phyloP scores from a whole-genome alignment of 30 jellyfish, hydroid and myxozoan species.

The Pelagia noctiluca region DNA sequence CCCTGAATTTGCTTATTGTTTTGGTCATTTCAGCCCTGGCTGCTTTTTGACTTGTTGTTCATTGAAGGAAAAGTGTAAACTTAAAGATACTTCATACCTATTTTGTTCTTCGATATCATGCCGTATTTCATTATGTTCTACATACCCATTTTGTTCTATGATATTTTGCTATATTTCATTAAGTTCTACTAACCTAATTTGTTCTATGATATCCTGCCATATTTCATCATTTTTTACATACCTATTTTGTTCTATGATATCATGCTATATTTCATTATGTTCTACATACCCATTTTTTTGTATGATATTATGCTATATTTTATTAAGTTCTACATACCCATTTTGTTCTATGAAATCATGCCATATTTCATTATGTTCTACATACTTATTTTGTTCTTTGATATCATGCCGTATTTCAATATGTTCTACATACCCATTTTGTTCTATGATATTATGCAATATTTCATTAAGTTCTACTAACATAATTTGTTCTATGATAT shows the following conservation, averaged over 20 bases:
- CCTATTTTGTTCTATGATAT: neutral
- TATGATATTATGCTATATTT: slow-evolving; percentile 1
- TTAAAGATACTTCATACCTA: neutral
- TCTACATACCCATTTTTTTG: neutral
- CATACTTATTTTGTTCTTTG: neutral
- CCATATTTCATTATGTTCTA: slow-evolving; percentile 8
- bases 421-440: neutral
- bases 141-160: neutral
- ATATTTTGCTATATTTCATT: neutral
- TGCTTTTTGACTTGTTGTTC: too few species aligned
- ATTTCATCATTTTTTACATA: neutral
- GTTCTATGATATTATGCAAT: neutral
- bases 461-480: neutral
- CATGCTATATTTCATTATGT: slow-evolving; percentile 6
- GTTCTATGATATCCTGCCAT: neutral
- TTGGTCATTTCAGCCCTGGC: too few species aligned
- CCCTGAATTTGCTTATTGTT: too few species aligned
- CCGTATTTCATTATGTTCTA: neutral
- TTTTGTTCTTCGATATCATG: neutral
- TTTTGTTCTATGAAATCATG: neutral
- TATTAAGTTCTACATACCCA: neutral
- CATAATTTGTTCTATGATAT: neutral
- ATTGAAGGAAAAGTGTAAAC: neutral
- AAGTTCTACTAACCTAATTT: neutral
- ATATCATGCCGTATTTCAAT: neutral